These are phyloP conservation scores for Parthenolecanium corni DNA, from an alignment of 2,888 invertebrate genomes.

Conservation along the genomic window DNA sequence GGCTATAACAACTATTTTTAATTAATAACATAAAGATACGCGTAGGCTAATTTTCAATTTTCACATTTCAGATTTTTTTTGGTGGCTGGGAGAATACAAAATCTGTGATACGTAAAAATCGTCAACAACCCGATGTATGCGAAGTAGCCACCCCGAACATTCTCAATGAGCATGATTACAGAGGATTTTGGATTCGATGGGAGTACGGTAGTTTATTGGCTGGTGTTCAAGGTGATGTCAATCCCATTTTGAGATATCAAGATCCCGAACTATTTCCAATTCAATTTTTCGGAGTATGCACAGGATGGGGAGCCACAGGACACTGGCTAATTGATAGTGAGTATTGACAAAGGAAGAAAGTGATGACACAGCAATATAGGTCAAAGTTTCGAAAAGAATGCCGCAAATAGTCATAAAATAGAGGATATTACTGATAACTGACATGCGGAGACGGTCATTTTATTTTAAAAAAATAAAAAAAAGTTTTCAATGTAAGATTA, in stretches of 20 bases:
- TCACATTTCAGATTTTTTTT: slow-evolving; percentile 59
- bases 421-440: too few species aligned
- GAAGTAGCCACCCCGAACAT: slow-evolving; percentile 60
- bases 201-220: slow-evolving; percentile 50
- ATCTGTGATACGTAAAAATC: slow-evolving; percentile 69
- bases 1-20: too few species aligned
- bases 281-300: slow-evolving; percentile 66
- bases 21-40: too few species aligned
- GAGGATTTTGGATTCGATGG: slow-evolving; percentile 78
- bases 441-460: too few species aligned
- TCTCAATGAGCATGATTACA: slow-evolving; percentile 58
- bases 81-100: slow-evolving; percentile 81
- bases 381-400: too few species aligned
- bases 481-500: too few species aligned
- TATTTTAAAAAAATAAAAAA: too few species aligned
- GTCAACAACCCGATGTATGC: slow-evolving; percentile 59
- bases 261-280: slow-evolving; percentile 61
- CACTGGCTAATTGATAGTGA: slow-evolving; percentile 71
- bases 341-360: slow-evolving; percentile 29
- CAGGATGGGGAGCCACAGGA: slow-evolving; percentile 74
- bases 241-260: slow-evolving; percentile 59
- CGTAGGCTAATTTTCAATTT: too few species aligned
- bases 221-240: slow-evolving; percentile 58
- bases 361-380: too few species aligned
- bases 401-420: too few species aligned